These are phyloP conservation scores for Myotis brandtii DNA, from an alignment of 2,113 vertebrate species.

Conservation along the genomic window DNA sequence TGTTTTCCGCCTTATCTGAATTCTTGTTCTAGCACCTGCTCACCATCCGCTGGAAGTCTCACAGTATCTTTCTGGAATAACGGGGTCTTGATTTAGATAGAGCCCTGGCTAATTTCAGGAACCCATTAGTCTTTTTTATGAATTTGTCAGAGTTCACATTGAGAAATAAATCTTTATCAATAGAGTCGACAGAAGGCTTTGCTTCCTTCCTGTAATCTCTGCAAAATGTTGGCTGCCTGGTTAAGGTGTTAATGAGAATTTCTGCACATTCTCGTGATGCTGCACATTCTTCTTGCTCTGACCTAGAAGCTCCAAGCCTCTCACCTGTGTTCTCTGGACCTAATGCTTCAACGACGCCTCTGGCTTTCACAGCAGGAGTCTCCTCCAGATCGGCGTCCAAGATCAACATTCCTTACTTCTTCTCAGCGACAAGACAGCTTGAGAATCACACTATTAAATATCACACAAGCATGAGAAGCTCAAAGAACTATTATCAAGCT, in stretches of 20 bases:
- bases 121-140: neutral
- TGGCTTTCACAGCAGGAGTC: neutral
- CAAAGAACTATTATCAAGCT: neutral
- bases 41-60: neutral
- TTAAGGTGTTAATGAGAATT: neutral
- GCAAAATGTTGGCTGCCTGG: neutral
- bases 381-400: neutral
- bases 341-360: neutral
- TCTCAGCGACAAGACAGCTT: neutral
- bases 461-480: neutral
- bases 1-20: neutral
- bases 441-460: neutral
- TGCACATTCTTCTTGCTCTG: neutral
- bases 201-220: constrained; percentile 1
- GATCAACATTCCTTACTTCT: neutral
- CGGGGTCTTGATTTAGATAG: neutral
- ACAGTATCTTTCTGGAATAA: neutral
- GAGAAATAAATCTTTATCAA: constrained; percentile 42
- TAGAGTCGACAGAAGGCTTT: neutral
- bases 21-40: neutral
- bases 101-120: neutral
- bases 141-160: constrained; percentile 27
- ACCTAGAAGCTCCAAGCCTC: neutral
- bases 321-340: neutral
- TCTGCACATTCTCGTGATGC: neutral